phyloP scores from a whole-genome alignment of 2,888 invertebrate genomes.

The Synergus laeviventris region DNA sequence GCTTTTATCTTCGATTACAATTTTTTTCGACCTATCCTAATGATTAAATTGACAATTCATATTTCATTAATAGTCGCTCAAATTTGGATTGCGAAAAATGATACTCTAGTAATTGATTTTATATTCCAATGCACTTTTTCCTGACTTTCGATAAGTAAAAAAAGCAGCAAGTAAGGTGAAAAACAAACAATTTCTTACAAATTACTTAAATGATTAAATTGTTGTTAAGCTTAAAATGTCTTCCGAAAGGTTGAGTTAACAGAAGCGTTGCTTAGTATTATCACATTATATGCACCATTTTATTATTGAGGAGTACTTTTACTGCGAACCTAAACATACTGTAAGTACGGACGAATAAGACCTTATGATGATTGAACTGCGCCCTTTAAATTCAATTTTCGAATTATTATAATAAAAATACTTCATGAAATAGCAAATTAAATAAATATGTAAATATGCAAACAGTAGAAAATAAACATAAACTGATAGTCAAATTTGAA shows the following conservation, averaged over 20 bases:
- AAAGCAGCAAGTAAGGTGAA: background rate
- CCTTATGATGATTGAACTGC: background rate
- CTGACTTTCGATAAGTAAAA: background rate
- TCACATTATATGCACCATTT: slow-evolving; percentile 1
- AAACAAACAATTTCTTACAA: no score
- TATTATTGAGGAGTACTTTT: background rate
- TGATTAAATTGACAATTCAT: background rate
- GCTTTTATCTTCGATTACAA: no score
- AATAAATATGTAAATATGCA: background rate
- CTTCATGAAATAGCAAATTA: background rate
- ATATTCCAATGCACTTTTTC: background rate
- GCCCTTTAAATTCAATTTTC: background rate
- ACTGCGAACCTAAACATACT: background rate
- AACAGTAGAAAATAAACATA: background rate
- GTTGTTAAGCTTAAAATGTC: no score
- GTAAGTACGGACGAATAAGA: background rate
- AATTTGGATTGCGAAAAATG: background rate
- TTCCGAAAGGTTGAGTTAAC: no score
- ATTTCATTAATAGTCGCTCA: background rate
- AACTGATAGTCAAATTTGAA: background rate
- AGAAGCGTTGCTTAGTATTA: background rate
- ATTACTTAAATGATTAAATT: no score
- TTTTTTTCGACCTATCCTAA: no score
- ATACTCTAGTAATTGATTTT: background rate
- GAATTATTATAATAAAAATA: background rate